Conservation (phyloP, 2,797 vertebrate species). For the Pseudochirops corinnae region DNA sequence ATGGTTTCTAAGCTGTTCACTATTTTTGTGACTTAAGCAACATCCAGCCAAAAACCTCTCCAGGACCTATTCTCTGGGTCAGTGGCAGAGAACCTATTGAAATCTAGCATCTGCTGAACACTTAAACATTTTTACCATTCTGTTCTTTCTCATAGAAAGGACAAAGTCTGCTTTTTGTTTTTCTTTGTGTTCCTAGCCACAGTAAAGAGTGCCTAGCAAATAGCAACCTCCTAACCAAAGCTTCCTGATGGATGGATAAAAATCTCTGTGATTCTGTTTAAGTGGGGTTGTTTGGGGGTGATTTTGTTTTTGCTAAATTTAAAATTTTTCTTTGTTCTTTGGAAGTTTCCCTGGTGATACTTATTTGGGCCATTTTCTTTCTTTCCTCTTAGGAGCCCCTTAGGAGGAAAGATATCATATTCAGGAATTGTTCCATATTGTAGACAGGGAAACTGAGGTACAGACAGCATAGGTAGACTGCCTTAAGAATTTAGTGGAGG, state of each 20-base stretch:
- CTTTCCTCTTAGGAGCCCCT: neutral
- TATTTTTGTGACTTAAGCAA: neutral
- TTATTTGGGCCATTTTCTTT: neutral
- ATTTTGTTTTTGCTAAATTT: neutral
- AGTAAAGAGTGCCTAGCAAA: neutral
- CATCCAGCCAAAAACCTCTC: neutral
- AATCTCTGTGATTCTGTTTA: neutral
- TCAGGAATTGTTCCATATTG: neutral
- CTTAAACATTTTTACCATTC: neutral
- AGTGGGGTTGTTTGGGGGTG: neutral
- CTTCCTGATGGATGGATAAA: neutral
- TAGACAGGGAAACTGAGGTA: neutral
- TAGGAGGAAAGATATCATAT: neutral
- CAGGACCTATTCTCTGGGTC: neutral
- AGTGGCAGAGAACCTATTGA: neutral
- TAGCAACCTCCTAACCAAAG: neutral
- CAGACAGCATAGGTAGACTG: neutral
- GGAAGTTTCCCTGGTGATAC: neutral
- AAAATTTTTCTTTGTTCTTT: neutral
- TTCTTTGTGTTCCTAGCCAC: neutral
- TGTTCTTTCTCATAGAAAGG: neutral
- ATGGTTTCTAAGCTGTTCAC: neutral
- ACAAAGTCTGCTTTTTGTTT: neutral
- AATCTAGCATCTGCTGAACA: neutral
- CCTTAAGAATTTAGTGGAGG: neutral